Conservation (phyloP, 2,888 invertebrate genomes). For the Nymphalis urticae region DNA sequence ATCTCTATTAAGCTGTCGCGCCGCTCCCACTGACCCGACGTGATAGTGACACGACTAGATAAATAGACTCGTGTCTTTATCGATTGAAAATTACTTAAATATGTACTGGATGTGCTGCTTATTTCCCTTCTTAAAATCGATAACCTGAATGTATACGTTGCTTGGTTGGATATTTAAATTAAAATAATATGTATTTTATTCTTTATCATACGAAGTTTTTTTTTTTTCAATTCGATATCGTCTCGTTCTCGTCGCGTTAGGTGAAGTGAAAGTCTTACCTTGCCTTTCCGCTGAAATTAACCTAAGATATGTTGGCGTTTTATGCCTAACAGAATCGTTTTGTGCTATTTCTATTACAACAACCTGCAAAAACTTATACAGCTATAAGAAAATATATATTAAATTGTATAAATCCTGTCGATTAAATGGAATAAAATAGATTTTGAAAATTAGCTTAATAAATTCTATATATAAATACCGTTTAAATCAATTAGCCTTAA, state of each 20-base stretch:
- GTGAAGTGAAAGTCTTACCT: not conserved
- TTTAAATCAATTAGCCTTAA: constrained; percentile 15
- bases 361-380: not conserved
- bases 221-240: not conserved
- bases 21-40: constrained; percentile 22
- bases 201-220: too few species aligned
- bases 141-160: too few species aligned
- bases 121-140: too few species aligned
- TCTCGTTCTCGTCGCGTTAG: constrained; percentile 15
- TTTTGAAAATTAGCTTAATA: not conserved
- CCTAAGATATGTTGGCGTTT: constrained; percentile 17
- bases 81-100: not conserved
- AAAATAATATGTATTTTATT: not conserved
- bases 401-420: too few species aligned
- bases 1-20: constrained; percentile 22
- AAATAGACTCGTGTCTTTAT: not conserved
- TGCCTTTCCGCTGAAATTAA: constrained; percentile 29
- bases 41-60: constrained; percentile 16
- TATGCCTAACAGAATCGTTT: not conserved
- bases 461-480: not conserved
- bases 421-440: too few species aligned
- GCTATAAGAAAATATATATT: too few species aligned
- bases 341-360: not conserved
- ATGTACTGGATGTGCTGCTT: too few species aligned
- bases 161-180: not conserved